Conservation (phyloP, 2,797 vertebrate species). For the Cottoperca gobio region DNA sequence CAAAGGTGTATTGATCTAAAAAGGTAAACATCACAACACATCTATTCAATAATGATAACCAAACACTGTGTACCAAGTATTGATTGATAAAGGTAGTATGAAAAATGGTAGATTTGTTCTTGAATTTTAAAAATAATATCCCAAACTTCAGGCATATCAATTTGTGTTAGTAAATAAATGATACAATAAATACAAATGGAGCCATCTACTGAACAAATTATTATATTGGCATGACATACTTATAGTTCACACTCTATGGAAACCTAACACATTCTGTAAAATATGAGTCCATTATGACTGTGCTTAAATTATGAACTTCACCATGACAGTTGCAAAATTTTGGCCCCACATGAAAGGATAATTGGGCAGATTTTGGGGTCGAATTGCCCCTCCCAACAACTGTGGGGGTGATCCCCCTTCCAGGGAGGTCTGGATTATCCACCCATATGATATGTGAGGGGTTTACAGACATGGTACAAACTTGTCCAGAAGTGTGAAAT, state of each 20-base stretch:
- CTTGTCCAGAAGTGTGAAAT: too few relatives aligned
- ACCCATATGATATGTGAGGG: too few relatives aligned
- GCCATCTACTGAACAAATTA: background rate
- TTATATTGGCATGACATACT: background rate
- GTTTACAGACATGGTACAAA: too few relatives aligned
- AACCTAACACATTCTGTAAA: background rate
- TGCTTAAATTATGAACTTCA: background rate
- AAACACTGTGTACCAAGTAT: background rate
- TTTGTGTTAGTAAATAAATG: background rate
- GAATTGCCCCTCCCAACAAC: too few relatives aligned
- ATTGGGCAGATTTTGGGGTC: too few relatives aligned
- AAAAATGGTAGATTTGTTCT: background rate
- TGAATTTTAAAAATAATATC: background rate
- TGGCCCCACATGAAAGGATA: too few relatives aligned
- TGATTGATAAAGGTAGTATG: background rate
- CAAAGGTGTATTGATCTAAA: conserved; percentile 52
- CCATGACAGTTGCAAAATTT: background rate
- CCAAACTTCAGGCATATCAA: background rate
- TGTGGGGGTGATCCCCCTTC: too few relatives aligned
- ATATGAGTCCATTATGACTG: background rate
- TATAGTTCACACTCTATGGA: background rate
- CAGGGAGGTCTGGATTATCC: too few relatives aligned
- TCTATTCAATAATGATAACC: conserved; percentile 4
- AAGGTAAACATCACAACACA: conserved; percentile 37
- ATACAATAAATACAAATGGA: background rate